Percentiles rank a stretch among this genome's conserved stretches.
Evolutionary conservation across 2,888 invertebrate genomes (phyloP).

Genomic region (Trachelus troglodyta): DNA sequence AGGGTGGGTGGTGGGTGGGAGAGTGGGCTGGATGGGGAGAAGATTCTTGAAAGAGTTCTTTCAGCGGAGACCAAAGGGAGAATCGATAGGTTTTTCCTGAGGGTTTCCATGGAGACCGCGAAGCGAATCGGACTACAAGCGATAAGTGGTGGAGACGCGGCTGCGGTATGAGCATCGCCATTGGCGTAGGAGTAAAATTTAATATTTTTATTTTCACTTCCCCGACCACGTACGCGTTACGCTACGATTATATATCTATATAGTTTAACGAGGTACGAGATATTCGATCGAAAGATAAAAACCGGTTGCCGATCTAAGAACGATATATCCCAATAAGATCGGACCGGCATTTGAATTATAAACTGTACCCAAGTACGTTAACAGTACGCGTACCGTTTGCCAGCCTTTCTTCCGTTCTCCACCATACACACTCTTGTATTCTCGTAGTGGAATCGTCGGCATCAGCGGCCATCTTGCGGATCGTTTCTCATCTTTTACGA

Average conservation of each 20-base stretch:
- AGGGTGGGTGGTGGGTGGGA: neutral
- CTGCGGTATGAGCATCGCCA: conserved; percentile 58
- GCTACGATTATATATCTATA: neutral
- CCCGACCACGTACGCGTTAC: accelerated
- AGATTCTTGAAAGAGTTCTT: conserved; percentile 43
- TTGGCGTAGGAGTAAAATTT: conserved; percentile 22
- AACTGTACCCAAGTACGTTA: neutral
- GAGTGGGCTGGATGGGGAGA: neutral
- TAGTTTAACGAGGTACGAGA: neutral
- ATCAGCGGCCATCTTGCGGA: conserved; percentile 51
- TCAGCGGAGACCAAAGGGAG: conserved; percentile 62
- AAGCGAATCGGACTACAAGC: conserved; percentile 55
- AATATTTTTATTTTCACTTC: conserved; percentile 8
- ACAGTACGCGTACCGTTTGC: neutral
- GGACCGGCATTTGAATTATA: neutral
- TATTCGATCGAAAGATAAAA: neutral
- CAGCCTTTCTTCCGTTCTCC: neutral
- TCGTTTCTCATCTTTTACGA: conserved; percentile 58
- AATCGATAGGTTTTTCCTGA: conserved; percentile 66
- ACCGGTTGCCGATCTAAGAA: neutral
- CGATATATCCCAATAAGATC: neutral
- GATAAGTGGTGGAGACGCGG: conserved; percentile 57
- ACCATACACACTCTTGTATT: neutral
- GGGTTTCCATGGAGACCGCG: conserved; percentile 66
- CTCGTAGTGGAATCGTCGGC: conserved; percentile 15